phyloP scores from a whole-genome alignment of 2,888 invertebrate species.

The Pegoplata infirma region DNA sequence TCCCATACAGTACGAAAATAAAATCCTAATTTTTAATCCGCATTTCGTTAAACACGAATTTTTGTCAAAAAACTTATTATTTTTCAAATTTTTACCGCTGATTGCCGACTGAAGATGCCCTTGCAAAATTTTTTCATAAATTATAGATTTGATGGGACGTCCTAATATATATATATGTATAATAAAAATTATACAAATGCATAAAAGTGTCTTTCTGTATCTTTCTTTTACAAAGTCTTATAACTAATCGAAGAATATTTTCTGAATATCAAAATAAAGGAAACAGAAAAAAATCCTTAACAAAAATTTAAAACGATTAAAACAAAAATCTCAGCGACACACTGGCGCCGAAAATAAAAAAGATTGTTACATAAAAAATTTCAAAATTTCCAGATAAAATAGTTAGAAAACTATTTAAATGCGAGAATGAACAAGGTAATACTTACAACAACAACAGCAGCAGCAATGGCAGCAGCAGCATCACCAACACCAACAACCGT shows the following conservation, averaged over 20 bases:
- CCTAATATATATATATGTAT: too few relatives aligned
- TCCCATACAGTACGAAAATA: too few relatives aligned
- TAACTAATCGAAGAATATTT: not conserved
- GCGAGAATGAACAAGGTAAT: constrained; percentile 66
- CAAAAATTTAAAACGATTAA: constrained; percentile 71
- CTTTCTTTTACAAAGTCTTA: not conserved
- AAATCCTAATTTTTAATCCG: too few relatives aligned
- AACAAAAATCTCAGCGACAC: constrained; percentile 72
- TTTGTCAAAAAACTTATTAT: too few relatives aligned
- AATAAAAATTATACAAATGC: too few relatives aligned
- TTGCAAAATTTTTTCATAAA: too few relatives aligned
- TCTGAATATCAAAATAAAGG: not conserved
- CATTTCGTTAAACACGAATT: too few relatives aligned
- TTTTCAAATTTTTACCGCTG: too few relatives aligned
- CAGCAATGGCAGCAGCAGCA: constrained; percentile 19
- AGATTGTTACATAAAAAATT: constrained; percentile 19
- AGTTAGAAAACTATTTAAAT: constrained; percentile 19
- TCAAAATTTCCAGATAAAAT: constrained; percentile 2
- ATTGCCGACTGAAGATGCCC: too few relatives aligned
- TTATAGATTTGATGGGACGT: too few relatives aligned
- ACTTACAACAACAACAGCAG: constrained; percentile 25
- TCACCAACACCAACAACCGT: constrained; percentile 25
- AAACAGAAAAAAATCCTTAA: constrained; percentile 24
- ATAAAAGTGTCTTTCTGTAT: too few relatives aligned
- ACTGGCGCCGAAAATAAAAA: constrained; percentile 71